Percentiles rank a stretch among this genome's conserved stretches.
Evolutionary conservation across 1,140 invertebrate species (phyloP).

Genomic region (Triops longicaudatus): DNA sequence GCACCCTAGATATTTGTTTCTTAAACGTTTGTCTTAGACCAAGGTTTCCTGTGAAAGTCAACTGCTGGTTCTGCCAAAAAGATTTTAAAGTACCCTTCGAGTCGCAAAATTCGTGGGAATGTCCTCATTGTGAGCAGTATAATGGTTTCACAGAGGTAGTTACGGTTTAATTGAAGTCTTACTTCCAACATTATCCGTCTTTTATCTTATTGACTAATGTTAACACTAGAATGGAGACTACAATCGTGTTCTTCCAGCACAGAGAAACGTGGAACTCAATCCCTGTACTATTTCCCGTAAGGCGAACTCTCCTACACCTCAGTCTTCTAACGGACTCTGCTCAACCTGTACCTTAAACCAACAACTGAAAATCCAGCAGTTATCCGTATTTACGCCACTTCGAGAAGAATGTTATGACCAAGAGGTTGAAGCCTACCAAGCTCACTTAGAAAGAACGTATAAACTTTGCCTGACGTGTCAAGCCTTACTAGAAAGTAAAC

Average conservation of each 20-base stretch:
- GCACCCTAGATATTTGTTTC: neutral
- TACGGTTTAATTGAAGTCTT: too few relatives aligned
- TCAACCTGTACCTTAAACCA: constrained; percentile 38
- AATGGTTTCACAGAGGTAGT: constrained; percentile 43
- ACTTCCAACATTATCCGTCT: neutral
- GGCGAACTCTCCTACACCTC: neutral
- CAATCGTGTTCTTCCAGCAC: constrained; percentile 42
- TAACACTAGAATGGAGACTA: constrained; percentile 41
- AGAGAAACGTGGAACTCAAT: constrained; percentile 38
- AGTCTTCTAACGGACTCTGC: constrained; percentile 35
- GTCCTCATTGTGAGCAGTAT: constrained; percentile 43
- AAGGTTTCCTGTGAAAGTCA: constrained; percentile 36
- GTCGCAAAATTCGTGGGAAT: constrained; percentile 41
- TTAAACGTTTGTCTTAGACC: constrained; percentile 32
- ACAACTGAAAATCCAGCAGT: constrained; percentile 37
- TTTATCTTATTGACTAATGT: constrained; percentile 11
- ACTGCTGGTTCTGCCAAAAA: constrained; percentile 43
- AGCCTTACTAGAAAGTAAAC: neutral
- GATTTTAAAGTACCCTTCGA: constrained; percentile 38
- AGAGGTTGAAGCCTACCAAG: constrained; percentile 31
- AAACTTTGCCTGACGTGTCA: neutral
- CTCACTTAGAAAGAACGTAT: neutral
- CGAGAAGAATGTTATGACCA: constrained; percentile 35
- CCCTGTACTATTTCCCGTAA: constrained; percentile 23
- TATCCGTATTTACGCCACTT: constrained; percentile 37